Percentiles rank a stretch among this genome's conserved stretches.
These are phyloP conservation scores for Helicoverpa assulta DNA, from an alignment of 2,888 invertebrate genomes.

Conservation along the genomic window DNA sequence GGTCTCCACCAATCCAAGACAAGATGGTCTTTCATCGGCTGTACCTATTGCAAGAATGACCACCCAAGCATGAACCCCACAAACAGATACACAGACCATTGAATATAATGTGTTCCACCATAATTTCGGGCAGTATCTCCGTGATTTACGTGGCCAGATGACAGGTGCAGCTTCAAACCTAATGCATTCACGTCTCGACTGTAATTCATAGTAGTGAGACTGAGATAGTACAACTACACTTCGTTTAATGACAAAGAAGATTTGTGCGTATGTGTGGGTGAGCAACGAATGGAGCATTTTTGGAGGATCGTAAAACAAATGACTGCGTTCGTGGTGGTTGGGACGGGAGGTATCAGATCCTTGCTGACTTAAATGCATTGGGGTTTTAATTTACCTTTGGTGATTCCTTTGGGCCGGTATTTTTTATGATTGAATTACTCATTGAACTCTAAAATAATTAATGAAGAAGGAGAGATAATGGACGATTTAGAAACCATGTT, in stretches of 20 bases:
- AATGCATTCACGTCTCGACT: slow-evolving; percentile 51
- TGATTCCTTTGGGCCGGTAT: no score
- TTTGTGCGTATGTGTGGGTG: not conserved
- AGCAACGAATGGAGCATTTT: no score
- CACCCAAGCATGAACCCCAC: not conserved
- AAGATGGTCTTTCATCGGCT: not conserved
- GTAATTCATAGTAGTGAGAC: slow-evolving; percentile 38
- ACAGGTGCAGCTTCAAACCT: slow-evolving; percentile 40
- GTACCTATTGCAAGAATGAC: not conserved
- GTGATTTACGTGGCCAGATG: slow-evolving; percentile 51
- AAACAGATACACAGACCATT: slow-evolving; percentile 8
- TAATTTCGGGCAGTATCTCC: slow-evolving; percentile 33
- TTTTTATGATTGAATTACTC: no score
- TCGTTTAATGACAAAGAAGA: not conserved
- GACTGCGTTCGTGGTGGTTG: no score
- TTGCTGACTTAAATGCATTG: no score
- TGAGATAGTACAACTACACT: not conserved
- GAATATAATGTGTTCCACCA: slow-evolving; percentile 23
- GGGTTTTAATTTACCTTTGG: no score
- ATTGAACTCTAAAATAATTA: no score
- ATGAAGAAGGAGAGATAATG: no score
- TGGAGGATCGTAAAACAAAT: no score
- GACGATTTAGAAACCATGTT: no score
- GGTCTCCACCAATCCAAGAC: not conserved
- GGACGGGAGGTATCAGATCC: no score